Percentiles rank a stretch among this genome's conserved stretches.
phyloP scores from a whole-genome alignment of 2,888 invertebrate species.

The Drosophila hamatofila region DNA sequence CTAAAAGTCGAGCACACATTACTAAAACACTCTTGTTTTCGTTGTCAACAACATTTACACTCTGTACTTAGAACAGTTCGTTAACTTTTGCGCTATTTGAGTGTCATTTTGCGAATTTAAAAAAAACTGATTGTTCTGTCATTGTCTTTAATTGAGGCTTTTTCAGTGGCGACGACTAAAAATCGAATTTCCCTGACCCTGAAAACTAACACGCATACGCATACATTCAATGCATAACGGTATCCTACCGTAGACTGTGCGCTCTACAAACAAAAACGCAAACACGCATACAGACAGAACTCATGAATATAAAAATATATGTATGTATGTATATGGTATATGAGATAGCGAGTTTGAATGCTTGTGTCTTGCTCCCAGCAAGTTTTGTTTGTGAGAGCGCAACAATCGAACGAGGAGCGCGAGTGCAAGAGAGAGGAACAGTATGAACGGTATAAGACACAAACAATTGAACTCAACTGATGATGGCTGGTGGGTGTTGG shows the following conservation, averaged over 20 bases:
- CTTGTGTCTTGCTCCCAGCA: constrained; percentile 70
- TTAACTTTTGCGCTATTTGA: constrained; percentile 44
- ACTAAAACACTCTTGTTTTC: background rate
- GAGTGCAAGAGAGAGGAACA: constrained; percentile 30
- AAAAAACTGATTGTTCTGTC: constrained; percentile 46
- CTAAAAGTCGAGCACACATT: background rate
- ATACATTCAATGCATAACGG: constrained; percentile 63
- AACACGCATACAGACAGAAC: constrained; percentile 14
- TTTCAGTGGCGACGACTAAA: constrained; percentile 37
- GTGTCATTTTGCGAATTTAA: constrained; percentile 21
- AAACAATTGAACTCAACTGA: constrained; percentile 60
- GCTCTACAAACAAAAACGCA: constrained; percentile 35
- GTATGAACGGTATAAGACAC: constrained; percentile 44
- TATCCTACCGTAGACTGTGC: constrained; percentile 55
- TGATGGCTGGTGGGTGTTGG: constrained; percentile 48
- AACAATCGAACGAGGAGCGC: constrained; percentile 27
- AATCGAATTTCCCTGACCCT: constrained; percentile 84
- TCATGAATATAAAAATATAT: constrained; percentile 3
- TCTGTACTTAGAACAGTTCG: constrained; percentile 40
- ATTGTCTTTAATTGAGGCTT: constrained; percentile 44
- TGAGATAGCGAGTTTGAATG: constrained; percentile 58
- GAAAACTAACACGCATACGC: constrained; percentile 70
- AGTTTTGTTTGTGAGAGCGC: constrained; percentile 57
- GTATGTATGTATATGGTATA: constrained; percentile 4
- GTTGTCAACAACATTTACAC: background rate